Evolutionary conservation across 2,888 invertebrate genomes (phyloP).

Genomic region (Rhagonycha lutea): DNA sequence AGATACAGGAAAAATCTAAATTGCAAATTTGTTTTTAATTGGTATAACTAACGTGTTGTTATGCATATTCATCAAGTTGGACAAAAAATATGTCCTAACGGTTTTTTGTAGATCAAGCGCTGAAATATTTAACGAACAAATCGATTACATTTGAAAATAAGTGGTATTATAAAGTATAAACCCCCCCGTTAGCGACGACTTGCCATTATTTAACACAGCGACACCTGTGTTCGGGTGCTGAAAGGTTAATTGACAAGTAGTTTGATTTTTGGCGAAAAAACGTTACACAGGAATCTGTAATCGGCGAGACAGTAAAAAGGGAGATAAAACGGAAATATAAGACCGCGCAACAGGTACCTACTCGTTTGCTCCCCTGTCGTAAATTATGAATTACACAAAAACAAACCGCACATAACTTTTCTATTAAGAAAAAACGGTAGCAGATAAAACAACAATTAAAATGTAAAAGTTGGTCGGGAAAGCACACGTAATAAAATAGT

Average conservation of each 20-base stretch:
- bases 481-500: not conserved
- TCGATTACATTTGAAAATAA: not conserved
- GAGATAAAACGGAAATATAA: not conserved
- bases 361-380: not conserved
- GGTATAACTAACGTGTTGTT: constrained; percentile 41
- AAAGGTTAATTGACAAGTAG: not conserved
- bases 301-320: not conserved
- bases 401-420: not conserved
- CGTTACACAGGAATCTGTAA: not conserved
- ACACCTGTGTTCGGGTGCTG: not conserved
- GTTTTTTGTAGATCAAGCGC: not conserved
- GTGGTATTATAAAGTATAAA: too few species aligned
- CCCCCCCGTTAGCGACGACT: not conserved
- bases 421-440: not conserved
- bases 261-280: not conserved
- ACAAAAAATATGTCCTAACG: not conserved
- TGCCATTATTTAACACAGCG: not conserved
- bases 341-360: not conserved
- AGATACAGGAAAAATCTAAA: constrained; percentile 42
- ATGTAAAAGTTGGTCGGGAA: not conserved
- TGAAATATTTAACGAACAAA: not conserved
- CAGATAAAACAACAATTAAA: not conserved
- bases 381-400: not conserved
- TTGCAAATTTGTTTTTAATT: constrained; percentile 53
- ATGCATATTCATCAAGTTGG: constrained; percentile 46